phyloP scores from a whole-genome alignment of 2,797 vertebrate species.

The Squalus acanthias region DNA sequence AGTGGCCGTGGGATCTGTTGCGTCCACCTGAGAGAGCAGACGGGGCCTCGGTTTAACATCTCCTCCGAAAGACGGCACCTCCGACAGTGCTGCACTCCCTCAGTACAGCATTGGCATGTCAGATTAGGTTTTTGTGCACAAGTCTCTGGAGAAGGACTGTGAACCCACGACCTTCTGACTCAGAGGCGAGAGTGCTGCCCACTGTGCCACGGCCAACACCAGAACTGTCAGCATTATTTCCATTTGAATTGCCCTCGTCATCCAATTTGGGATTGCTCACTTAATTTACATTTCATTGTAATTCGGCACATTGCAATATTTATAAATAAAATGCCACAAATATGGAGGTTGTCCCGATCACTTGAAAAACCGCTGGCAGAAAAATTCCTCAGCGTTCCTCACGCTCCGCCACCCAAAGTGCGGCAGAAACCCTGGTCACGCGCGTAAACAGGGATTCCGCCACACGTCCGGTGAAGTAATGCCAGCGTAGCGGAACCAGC shows the following conservation, averaged over 20 bases:
- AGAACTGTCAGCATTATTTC: not conserved
- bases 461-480: not conserved
- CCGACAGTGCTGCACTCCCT: not conserved
- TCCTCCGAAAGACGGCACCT: not conserved
- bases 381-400: no score
- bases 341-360: not conserved
- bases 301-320: not conserved
- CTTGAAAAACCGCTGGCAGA: no score
- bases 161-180: not conserved
- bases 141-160: not conserved
- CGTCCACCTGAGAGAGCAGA: not conserved
- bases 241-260: not conserved
- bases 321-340: not conserved
- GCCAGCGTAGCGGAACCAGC: no score
- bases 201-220: not conserved
- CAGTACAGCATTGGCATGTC: not conserved
- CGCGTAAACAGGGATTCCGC: no score
- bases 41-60: not conserved
- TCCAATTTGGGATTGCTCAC: not conserved
- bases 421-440: no score
- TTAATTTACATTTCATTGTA: not conserved
- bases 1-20: not conserved
- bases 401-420: no score
- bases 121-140: not conserved
- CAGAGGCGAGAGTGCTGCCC: not conserved